Base-by-base conservation (phyloP, 2,797 vertebrate species). In the Enteromius argenteus region DNA sequence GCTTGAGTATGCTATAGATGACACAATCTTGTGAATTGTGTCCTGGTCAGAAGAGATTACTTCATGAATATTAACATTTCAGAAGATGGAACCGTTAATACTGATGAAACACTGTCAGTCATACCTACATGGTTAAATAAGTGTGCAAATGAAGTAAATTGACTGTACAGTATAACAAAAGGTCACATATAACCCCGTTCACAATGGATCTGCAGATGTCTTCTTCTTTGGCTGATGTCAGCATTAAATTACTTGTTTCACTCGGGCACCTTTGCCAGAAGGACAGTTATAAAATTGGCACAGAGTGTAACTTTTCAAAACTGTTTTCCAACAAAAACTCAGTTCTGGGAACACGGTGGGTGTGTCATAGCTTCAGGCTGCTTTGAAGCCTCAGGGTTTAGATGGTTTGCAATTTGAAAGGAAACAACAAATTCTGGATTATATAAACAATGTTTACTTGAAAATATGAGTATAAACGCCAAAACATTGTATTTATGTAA, bases 51-150 rank as follows among this genome's bases (percentile, higher is more conserved):
- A 58, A 60, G 53, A 27, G 4, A 58, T 76, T 23, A 4, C 7
- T 37, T 75, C 51, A 23, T 56, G 49, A 56, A 75, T 75, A 75
- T 75, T 75, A 37, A 75, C 49, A 56, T 19, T 37, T 56, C 2
- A 3, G 32, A 56, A 37, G 49, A 56, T 13, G 35, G 10, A 37
- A 37, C 0, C 21, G 2, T 58, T 37, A 39, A 80, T 69, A 72
- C 8, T n/a, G 78, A 81, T 82, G 74, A 80, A 81, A 72, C 87
- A 62, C 69, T 88, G 76, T 80, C 74, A 53, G 60, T 78, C 89
- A 46, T 86, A 86, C 81, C 85, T 87, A 88, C 9, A 62, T 7
- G 39, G 74, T 27, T 60, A 60, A 60, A 37, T 60, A 60, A 76
- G 35, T 76, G 53, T 60, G 53, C 32, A 76, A 76, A 76, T 76